Base-by-base conservation (phyloP, 2,888 invertebrate genomes). In the Tipula unca region DNA sequence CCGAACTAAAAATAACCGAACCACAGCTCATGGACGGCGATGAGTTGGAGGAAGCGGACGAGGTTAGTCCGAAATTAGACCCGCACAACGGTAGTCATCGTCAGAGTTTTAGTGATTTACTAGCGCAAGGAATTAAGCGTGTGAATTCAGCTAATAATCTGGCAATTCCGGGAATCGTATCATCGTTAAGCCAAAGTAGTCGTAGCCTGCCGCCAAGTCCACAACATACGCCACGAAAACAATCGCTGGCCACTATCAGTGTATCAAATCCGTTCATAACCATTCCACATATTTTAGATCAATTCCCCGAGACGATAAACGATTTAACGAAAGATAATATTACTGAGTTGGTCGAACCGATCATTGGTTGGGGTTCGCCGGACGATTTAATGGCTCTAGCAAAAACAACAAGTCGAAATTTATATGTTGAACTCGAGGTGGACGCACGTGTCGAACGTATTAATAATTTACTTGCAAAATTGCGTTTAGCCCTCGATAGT, bases 351-450 rank as follows among this genome's bases (percentile, higher is more conserved):
- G 89, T 89, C 4, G 91, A 90, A 83, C 89, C 90, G 0, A 89
- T 91, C n/a, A 88, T 91, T 36, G 87, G 87, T 25, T 88, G 89
- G 25, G 87, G 88, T 0, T 89, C 88, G 87, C 95, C 96, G 89
- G 97, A 97, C 89, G 94, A 95, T 87, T 93, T 98, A 87, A 97
- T 98, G 92, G 95, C 95, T 86, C 93, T 95, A 87, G 98, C 98
- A 20, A 95, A 98, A 91, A 95, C 96, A 89, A 94, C 95, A 87
- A 98, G 98, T 84, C 95, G 94, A 89, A 94, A 94, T 88, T 93
- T 98, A 86, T 98, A 96, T 89, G 92, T 93, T 85, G 92, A 94
- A 88, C 92, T 96, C 88, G 92, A 94, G 25, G 93, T 94, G 3
- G 92, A 93, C 39, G 95, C 95, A 87, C 92, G 96, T 87, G 93